These are phyloP conservation scores for Onychostruthus taczanowskii DNA, from an alignment of 2,113 vertebrate species.

Conservation along the genomic window DNA sequence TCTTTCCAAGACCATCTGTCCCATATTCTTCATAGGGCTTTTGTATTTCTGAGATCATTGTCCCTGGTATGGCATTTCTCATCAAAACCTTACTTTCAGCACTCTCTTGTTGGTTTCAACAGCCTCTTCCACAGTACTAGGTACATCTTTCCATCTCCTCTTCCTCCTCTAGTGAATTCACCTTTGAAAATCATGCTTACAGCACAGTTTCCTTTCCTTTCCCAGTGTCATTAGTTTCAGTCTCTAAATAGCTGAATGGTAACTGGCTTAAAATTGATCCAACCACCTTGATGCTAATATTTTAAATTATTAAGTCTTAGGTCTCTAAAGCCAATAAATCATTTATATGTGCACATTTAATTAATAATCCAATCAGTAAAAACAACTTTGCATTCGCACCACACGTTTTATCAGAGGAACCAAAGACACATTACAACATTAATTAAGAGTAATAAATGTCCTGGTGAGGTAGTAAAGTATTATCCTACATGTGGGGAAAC, in stretches of 20 bases:
- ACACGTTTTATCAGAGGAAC: conserved; percentile 24
- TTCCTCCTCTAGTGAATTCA: neutral
- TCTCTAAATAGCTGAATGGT: neutral
- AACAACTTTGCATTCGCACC: conserved; percentile 30
- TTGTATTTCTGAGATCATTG: neutral
- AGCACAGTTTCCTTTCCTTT: neutral
- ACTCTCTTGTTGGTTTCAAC: neutral
- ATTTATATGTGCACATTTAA: conserved; percentile 52
- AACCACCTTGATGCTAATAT: conserved; percentile 26
- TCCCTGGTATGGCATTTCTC: neutral
- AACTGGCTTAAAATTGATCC: conserved; percentile 31
- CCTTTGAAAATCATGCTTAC: neutral
- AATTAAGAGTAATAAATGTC: conserved; percentile 37
- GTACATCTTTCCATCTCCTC: neutral
- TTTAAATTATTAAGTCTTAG: conserved; percentile 52
- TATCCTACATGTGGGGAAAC: neutral
- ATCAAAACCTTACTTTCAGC: neutral
- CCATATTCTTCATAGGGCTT: neutral
- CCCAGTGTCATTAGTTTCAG: neutral
- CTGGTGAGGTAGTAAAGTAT: neutral
- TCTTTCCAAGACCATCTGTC: neutral
- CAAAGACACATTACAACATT: conserved; percentile 37
- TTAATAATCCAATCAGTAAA: conserved; percentile 65
- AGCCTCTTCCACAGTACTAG: neutral
- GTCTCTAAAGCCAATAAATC: conserved; percentile 43